Evolutionary conservation across 2,113 vertebrate genomes (phyloP), one percentile per base, ranked within the genome.

Genomic region (Anguilla japonica): DNA sequence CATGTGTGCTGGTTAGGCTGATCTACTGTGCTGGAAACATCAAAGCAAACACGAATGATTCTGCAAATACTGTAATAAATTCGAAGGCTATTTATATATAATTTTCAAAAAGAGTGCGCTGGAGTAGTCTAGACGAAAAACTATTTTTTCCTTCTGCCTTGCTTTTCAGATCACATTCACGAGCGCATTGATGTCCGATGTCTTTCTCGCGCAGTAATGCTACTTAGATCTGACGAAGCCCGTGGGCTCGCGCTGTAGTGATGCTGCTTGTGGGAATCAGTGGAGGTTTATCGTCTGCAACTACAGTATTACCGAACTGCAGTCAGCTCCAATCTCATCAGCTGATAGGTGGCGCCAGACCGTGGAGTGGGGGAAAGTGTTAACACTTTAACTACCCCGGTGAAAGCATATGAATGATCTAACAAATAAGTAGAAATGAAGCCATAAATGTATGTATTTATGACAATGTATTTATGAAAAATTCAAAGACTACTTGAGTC

Each of bases 311-410:
- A 63, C 78, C 84, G 84, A 56, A 80, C 80, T 63, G 88, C 79
- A 87, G 26, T 83, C 89, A 84, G 82, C 43, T 46, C 29, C 53
- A 75, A 88, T 88, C 86, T 88, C 83, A 91, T 91, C 85, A 88
- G 87, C 26, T 83, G 86, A 93, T 91, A 92, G 91, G 85, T 89
- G 94, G 92, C 92, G 92, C 90, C 91, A 83, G 86, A 90, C 89
- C 86, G 84, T 56, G 60, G 86, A 86, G 50, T 53, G 50, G 82
- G 87, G 56, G 43, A 79, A 56, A 20, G 85, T 57, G 88, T 88
- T 91, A 92, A 92, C 91, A 82, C 90, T 86, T 90, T 88, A 50
- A 34, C 75, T 85, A 26, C 85, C 79, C 63, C 3, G 22, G 11
- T n/a, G 26, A 29, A 34, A 11, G 71, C 60, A 67, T n/a, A 34